Base-by-base conservation (phyloP, 2,113 vertebrate genomes). In the Colistium nudipinnis region DNA sequence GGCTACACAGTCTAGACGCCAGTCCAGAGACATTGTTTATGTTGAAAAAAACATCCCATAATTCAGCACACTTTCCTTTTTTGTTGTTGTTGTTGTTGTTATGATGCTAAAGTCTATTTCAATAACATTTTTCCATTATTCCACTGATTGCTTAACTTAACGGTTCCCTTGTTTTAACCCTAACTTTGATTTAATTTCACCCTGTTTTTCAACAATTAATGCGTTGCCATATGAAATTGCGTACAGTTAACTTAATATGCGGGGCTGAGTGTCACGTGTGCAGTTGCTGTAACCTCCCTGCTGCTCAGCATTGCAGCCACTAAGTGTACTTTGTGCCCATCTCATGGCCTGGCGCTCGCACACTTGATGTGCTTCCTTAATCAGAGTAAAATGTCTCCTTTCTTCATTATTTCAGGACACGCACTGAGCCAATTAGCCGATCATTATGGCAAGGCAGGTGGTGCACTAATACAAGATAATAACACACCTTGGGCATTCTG, bases 401-500 rank as follows among this genome's bases (percentile, higher is more conserved):
- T 78, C 70, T 87, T 90, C 88, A 91, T 90, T 88, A 91, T 91
- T 91, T 89, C 89, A 69, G 74, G 88, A 83, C 91, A 92, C 80
- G 87, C 82, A 62, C 82, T 22, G 77, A 82, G 86, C 90, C 92
- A 91, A 92, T 93, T 94, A 93, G 87, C 83, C 85, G 83, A 93
- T 93, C 89, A 85, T 93, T 92, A 93, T 84, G 78, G 84, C 87
- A 52, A 92, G 88, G 89, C 90, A 93, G 92, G 92, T 92, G 89
- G 89, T 85, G 72, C 86, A 74, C 82, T 93, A 92, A 92, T 92
- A 90, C 83, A 71, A 86, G 87, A 91, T 92, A 92, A 94, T 93
- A 91, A 89, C 83, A 88, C 80, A 91, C 88, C 92, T 87, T 91
- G 90, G 90, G 91, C 91, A 88, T 89, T 88, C 56, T n/a, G 24